phyloP scores from a whole-genome alignment of 2,888 invertebrate species.

The Unio pictorum region DNA sequence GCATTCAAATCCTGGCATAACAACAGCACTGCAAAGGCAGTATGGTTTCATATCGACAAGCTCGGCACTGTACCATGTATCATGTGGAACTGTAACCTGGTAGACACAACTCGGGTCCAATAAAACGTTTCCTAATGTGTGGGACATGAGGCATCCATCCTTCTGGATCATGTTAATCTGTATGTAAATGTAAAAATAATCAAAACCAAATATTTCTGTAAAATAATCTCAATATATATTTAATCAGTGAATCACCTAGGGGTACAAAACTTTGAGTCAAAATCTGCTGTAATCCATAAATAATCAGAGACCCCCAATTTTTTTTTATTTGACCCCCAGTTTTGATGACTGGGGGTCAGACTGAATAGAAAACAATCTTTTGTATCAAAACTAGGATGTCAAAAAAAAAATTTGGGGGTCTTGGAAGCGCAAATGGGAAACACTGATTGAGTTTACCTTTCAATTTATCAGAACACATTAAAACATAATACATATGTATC shows the following conservation, averaged over 20 bases:
- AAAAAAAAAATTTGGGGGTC: no score
- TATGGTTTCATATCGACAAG: slow-evolving; percentile 29
- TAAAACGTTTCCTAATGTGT: slow-evolving; percentile 34
- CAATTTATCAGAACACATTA: no score
- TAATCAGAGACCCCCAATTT: no score
- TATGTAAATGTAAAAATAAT: background rate
- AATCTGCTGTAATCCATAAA: no score
- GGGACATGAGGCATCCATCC: slow-evolving; percentile 23
- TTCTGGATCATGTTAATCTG: slow-evolving; percentile 35
- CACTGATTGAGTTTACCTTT: no score
- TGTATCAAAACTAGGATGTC: no score
- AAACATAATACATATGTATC: no score
- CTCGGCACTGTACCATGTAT: slow-evolving; percentile 45
- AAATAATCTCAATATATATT: background rate
- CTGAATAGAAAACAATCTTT: no score
- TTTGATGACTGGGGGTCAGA: no score
- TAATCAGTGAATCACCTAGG: background rate
- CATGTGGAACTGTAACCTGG: slow-evolving; percentile 38
- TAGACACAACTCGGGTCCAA: slow-evolving; percentile 32
- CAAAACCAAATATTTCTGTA: background rate
- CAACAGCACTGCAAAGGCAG: slow-evolving; percentile 39
- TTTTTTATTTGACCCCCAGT: no score
- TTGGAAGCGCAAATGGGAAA: no score
- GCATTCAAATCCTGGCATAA: slow-evolving; percentile 37
- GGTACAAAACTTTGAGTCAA: no score